Conservation (phyloP, 2,113 vertebrate species). For the Sinocyclocheilus rhinocerous region DNA sequence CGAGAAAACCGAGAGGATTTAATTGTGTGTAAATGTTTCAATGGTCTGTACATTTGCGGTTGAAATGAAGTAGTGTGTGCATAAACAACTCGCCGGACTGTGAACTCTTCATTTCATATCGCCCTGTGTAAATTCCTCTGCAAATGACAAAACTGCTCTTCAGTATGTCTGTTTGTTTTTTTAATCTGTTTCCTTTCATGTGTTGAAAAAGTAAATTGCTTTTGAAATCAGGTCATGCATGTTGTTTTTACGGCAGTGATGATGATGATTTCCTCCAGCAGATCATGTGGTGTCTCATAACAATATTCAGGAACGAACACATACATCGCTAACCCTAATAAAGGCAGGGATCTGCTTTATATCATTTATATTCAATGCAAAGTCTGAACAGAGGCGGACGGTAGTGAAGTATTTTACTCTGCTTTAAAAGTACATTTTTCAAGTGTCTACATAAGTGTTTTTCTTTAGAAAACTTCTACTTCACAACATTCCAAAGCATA, state of each 20-base stretch:
- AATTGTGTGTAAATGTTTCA: slow-evolving; percentile 55
- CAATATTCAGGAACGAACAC: background rate
- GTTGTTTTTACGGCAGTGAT: slow-evolving; percentile 6
- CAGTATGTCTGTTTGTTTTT: slow-evolving; percentile 25
- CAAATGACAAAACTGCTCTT: slow-evolving; percentile 19
- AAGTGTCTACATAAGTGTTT: no score
- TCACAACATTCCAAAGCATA: no score
- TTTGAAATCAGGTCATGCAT: slow-evolving; percentile 41
- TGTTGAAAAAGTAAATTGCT: slow-evolving; percentile 55
- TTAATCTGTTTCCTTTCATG: slow-evolving; percentile 48
- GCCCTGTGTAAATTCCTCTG: slow-evolving; percentile 47
- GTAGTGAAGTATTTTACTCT: no score
- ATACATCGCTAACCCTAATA: background rate
- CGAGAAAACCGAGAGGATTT: slow-evolving; percentile 46
- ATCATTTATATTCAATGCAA: background rate
- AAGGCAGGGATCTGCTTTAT: background rate
- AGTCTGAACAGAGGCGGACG: no score
- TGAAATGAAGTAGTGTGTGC: slow-evolving; percentile 55
- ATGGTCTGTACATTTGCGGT: slow-evolving; percentile 50
- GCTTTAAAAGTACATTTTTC: no score
- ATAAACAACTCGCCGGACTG: slow-evolving; percentile 46
- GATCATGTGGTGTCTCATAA: background rate
- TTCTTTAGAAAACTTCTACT: no score
- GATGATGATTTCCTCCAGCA: background rate
- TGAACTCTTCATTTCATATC: slow-evolving; percentile 49